phyloP scores from a whole-genome alignment of 2,113 vertebrate species.

The Lagopus leucura region DNA sequence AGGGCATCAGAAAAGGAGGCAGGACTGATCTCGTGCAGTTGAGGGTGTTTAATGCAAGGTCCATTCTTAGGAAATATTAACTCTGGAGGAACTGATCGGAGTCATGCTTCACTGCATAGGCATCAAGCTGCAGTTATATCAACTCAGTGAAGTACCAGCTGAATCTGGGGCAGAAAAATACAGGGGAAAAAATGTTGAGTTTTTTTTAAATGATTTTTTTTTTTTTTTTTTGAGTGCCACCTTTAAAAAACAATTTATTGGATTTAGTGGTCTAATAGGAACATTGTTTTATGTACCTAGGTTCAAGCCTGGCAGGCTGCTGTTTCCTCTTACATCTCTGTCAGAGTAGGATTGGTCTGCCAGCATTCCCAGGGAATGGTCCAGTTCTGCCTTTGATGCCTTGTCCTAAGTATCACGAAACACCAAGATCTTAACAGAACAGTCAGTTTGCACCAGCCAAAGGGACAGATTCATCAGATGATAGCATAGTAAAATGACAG shows the following conservation, averaged over 20 bases:
- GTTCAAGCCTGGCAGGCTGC: background rate
- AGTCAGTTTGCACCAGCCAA: background rate
- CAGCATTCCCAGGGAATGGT: background rate
- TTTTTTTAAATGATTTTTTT: background rate
- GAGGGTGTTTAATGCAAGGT: background rate
- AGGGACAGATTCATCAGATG: background rate
- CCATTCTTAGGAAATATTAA: background rate
- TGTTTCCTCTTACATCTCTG: background rate
- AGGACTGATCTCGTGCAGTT: background rate
- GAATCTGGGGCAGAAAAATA: background rate
- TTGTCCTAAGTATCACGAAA: background rate
- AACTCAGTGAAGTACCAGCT: background rate
- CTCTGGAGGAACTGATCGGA: background rate
- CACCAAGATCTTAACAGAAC: background rate
- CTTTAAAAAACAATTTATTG: background rate
- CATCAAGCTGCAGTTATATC: background rate
- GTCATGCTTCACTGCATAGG: rapidly evolving
- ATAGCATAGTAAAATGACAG: background rate
- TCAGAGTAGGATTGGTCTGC: background rate
- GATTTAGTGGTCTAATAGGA: background rate
- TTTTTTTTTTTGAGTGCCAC: background rate
- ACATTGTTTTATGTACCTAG: background rate
- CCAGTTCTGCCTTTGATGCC: background rate
- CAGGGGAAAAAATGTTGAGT: background rate
- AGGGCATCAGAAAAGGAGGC: background rate